Percentiles rank a stretch among this genome's conserved stretches.
Conservation (phyloP, 2,113 vertebrate genomes). For the Formicarius rufipectus region DNA sequence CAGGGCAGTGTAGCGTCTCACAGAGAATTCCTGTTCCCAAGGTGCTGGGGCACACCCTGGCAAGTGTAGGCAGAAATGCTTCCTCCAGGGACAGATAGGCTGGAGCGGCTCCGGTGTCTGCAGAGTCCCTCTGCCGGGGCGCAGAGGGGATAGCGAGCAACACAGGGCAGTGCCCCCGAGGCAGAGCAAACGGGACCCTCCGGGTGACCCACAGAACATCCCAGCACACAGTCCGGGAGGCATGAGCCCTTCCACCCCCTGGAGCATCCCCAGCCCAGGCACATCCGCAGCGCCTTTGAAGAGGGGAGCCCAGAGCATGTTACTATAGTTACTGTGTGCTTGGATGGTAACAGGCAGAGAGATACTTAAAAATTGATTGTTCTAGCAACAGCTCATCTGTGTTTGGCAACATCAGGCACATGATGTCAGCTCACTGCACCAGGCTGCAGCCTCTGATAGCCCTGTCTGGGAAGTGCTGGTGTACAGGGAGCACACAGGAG, state of each 20-base stretch:
- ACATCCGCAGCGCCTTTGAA: neutral
- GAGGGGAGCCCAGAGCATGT: conserved; percentile 36
- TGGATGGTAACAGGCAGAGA: conserved; percentile 11
- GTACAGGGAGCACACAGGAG: neutral
- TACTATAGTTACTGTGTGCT: conserved; percentile 70
- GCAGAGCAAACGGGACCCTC: neutral
- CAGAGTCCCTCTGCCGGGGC: neutral
- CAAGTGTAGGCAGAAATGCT: neutral
- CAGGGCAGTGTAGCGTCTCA: neutral
- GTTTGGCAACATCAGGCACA: conserved; percentile 38
- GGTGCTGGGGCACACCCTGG: neutral
- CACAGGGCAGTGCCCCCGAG: fast-evolving
- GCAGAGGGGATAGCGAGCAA: neutral
- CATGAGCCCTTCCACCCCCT: neutral
- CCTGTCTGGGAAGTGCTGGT: neutral
- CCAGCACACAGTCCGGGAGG: neutral
- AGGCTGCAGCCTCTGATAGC: neutral
- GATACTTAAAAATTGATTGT: conserved; percentile 56
- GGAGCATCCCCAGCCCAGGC: fast-evolving
- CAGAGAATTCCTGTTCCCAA: neutral
- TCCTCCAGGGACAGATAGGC: neutral
- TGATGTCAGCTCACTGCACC: neutral
- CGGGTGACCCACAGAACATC: neutral
- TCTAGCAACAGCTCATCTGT: conserved; percentile 20
- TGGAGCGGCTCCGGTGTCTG: fast-evolving